Conservation (phyloP, 2,888 invertebrate genomes). For the Philopedon plagiatum region DNA sequence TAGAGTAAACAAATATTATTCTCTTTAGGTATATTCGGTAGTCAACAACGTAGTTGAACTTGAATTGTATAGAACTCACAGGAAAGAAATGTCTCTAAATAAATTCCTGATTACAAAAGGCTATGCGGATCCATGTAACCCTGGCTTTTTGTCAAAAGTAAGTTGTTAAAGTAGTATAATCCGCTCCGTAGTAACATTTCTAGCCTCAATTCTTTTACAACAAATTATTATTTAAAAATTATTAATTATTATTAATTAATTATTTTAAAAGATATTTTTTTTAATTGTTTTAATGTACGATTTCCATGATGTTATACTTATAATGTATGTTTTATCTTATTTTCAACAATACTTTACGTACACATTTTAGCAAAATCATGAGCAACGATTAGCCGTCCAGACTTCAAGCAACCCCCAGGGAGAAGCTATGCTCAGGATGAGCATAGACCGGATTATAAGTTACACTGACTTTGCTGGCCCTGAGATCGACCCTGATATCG, state of each 20-base stretch:
- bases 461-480: conserved; percentile 66
- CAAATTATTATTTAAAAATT: too few relatives aligned
- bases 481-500: background rate
- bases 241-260: too few relatives aligned
- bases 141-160: conserved; percentile 84
- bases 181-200: too few relatives aligned
- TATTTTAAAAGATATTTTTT: too few relatives aligned
- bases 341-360: background rate
- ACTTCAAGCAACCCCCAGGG: conserved; percentile 55
- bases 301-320: too few relatives aligned
- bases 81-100: conserved; percentile 68
- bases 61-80: conserved; percentile 70
- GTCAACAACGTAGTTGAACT: conserved; percentile 81
- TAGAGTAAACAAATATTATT: too few relatives aligned
- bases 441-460: conserved; percentile 56
- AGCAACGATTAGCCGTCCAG: conserved; percentile 53
- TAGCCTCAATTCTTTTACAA: too few relatives aligned
- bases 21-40: conserved; percentile 80
- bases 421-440: conserved; percentile 51
- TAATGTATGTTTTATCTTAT: too few relatives aligned
- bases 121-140: conserved; percentile 79
- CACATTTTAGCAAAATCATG: conserved; percentile 55
- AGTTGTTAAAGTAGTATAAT: too few relatives aligned
- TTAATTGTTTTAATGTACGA: too few relatives aligned
- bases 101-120: conserved; percentile 75